These are phyloP conservation scores for Gouania willdenowi DNA, from an alignment of 2,797 vertebrate species.

Conservation along the genomic window DNA sequence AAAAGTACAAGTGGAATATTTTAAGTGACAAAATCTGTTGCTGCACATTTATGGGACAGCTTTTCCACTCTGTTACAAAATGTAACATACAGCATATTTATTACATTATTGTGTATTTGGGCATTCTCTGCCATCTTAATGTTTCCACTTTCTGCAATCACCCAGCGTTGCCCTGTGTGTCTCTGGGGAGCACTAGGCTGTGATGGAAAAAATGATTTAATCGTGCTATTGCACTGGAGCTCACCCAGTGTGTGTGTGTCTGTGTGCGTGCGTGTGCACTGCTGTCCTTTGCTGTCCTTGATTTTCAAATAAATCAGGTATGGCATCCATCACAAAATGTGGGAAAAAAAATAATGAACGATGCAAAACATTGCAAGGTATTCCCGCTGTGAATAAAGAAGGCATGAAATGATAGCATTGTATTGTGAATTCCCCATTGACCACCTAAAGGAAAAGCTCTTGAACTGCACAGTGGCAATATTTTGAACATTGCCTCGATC, in stretches of 20 bases:
- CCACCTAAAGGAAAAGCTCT: constrained; percentile 3
- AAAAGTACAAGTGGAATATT: too few relatives aligned
- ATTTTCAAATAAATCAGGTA: constrained; percentile 30
- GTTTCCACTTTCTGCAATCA: constrained; percentile 14
- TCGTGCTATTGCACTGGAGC: constrained; percentile 5
- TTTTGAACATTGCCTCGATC: constrained; percentile 21
- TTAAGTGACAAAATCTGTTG: too few relatives aligned
- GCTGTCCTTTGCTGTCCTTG: constrained; percentile 25
- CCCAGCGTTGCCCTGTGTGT: constrained; percentile 19
- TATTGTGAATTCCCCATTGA: constrained; percentile 2
- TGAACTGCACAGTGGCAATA: not conserved
- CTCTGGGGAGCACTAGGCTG: constrained; percentile 5
- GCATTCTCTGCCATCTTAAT: constrained; percentile 12
- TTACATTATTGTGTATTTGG: not conserved
- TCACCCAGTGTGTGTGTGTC: not conserved
- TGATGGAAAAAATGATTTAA: constrained; percentile 41
- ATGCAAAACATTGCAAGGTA: constrained; percentile 7
- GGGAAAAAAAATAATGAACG: constrained; percentile 28
- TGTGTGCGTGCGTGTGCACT: not conserved
- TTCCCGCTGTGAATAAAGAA: constrained; percentile 18
- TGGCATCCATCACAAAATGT: constrained; percentile 25
- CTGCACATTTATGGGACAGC: too few relatives aligned
- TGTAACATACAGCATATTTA: too few relatives aligned
- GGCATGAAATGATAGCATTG: constrained; percentile 28
- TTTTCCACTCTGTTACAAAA: too few relatives aligned